Conservation (phyloP, 2,888 invertebrate species). For the Nectonema munidae region DNA sequence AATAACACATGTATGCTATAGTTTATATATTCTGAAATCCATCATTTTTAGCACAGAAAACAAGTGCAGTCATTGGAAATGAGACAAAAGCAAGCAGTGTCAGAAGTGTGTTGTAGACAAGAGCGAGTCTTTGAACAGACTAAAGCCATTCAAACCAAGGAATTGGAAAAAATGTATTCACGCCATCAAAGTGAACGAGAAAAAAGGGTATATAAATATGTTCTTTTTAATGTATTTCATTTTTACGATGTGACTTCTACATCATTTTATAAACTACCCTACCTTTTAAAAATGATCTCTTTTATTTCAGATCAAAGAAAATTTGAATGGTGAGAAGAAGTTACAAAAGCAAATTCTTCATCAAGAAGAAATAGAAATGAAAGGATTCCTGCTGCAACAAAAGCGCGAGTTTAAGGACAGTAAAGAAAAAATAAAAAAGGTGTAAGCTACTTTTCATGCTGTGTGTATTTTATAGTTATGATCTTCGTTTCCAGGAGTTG, state of each 20-base stretch:
- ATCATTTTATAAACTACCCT: too few relatives aligned
- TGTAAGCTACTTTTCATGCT: constrained; percentile 17
- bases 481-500: background rate
- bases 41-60: too few relatives aligned
- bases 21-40: too few relatives aligned
- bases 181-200: constrained; percentile 28
- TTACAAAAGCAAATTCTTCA: constrained; percentile 55
- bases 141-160: constrained; percentile 49
- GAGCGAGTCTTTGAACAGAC: too few relatives aligned
- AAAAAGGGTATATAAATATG: constrained; percentile 23
- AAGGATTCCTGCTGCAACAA: constrained; percentile 57
- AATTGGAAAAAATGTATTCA: constrained; percentile 53
- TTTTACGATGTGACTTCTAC: too few relatives aligned
- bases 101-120: too few relatives aligned
- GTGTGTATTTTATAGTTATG: too few relatives aligned
- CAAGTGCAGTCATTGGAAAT: too few relatives aligned
- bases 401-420: constrained; percentile 72
- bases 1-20: too few relatives aligned
- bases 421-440: constrained; percentile 64
- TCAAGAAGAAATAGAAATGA: constrained; percentile 60
- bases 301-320: constrained; percentile 14
- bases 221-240: constrained; percentile 13
- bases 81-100: too few relatives aligned
- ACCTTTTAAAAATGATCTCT: too few relatives aligned
- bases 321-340: constrained; percentile 40